phyloP scores from a whole-genome alignment of 2,113 vertebrate genomes.

The Sclerurus mexicanus region DNA sequence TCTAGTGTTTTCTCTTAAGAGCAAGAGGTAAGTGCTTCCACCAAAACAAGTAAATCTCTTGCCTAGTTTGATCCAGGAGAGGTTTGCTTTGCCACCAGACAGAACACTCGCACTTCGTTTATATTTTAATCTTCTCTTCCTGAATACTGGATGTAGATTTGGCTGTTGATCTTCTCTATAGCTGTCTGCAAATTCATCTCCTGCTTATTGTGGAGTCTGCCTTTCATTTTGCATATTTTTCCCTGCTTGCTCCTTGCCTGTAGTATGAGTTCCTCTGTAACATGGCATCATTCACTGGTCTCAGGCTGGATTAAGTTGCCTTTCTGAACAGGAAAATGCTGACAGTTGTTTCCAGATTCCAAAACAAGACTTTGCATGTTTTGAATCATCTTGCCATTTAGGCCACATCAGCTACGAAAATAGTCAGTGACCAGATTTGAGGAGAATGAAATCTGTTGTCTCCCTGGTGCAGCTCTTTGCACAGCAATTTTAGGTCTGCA shows the following conservation, averaged over 20 bases:
- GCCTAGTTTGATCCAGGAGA: not conserved
- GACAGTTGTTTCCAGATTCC: not conserved
- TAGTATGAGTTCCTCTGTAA: not conserved
- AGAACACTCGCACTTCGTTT: not conserved
- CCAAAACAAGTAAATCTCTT: not conserved
- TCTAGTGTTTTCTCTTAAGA: not conserved
- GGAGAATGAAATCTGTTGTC: rapidly evolving
- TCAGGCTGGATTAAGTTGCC: not conserved
- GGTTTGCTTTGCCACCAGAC: not conserved
- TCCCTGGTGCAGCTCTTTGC: not conserved
- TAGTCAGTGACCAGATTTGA: not conserved
- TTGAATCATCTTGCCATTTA: not conserved
- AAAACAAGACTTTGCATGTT: not conserved
- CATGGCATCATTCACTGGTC: not conserved
- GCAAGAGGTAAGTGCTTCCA: not conserved
- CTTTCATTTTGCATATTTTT: not conserved
- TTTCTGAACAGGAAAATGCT: not conserved
- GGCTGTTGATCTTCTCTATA: not conserved
- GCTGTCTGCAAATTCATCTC: not conserved
- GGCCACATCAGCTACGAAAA: not conserved
- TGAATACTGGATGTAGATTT: not conserved
- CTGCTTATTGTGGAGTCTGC: not conserved
- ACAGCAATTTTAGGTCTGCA: rapidly evolving
- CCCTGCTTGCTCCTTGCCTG: not conserved
- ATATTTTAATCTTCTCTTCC: not conserved